phyloP scores from a whole-genome alignment of 1,140 invertebrate genomes.

The Ceratina australensis region DNA sequence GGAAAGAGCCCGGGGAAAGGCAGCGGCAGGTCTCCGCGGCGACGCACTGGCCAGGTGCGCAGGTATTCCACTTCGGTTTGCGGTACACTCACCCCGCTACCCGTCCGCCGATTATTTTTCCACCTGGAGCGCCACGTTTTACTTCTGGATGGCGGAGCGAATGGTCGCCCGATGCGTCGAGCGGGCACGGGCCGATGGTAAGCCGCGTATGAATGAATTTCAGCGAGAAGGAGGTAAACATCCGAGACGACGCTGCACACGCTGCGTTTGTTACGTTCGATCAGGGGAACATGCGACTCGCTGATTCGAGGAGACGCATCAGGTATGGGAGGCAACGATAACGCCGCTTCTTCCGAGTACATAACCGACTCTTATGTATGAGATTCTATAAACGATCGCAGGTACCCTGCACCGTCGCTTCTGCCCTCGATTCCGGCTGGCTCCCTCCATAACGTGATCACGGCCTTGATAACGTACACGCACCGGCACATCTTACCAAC shows the following conservation, averaged over 20 bases:
- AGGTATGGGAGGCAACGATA: neutral
- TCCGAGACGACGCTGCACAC: neutral
- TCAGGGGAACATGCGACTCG: neutral
- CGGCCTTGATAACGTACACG: conserved; percentile 41
- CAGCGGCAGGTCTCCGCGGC: conserved; percentile 48
- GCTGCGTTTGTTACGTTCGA: neutral
- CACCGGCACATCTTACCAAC: conserved; percentile 3
- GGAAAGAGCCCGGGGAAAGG: conserved; percentile 72
- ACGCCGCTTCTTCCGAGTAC: conserved; percentile 5
- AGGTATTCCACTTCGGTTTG: conserved; percentile 63
- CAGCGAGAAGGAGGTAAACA: neutral
- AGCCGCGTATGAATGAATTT: conserved; percentile 30
- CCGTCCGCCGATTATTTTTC: conserved; percentile 40
- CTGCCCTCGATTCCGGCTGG: conserved; percentile 28
- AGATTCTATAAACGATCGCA: conserved; percentile 35
- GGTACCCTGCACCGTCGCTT: conserved; percentile 23
- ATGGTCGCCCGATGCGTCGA: conserved; percentile 16
- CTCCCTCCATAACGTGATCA: conserved; percentile 44
- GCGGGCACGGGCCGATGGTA: neutral
- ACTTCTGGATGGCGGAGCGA: conserved; percentile 47
- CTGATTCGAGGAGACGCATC: neutral
- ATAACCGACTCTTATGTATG: conserved; percentile 14
- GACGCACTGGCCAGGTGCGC: conserved; percentile 62
- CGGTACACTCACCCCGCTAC: conserved; percentile 29
- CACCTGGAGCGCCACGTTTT: conserved; percentile 47